Conservation (phyloP, 2,113 vertebrate species). For the Protobothrops mucrosquamatus region DNA sequence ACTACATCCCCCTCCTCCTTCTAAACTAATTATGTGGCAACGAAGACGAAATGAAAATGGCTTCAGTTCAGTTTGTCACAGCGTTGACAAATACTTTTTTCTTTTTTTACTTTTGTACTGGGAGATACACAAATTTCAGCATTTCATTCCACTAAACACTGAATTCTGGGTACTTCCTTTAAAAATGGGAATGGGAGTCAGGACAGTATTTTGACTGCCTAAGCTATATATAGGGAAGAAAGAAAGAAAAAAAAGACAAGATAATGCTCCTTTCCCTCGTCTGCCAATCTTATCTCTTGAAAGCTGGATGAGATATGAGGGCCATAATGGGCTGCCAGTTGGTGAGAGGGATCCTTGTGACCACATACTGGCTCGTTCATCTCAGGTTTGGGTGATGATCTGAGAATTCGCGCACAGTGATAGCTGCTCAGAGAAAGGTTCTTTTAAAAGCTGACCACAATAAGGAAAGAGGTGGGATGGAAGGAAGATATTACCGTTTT, state of each 20-base stretch:
- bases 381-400: not conserved
- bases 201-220: not conserved
- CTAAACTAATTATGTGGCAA: too few relatives aligned
- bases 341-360: too few relatives aligned
- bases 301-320: not conserved
- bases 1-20: too few relatives aligned
- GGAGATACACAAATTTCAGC: not conserved
- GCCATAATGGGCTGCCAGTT: not conserved
- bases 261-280: not conserved
- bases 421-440: fast-evolving
- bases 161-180: not conserved
- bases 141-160: not conserved
- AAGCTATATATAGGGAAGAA: not conserved
- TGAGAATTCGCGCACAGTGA: not conserved
- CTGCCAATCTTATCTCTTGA: not conserved
- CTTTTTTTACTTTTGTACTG: not conserved
- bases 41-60: too few relatives aligned
- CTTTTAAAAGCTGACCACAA: not conserved
- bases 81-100: too few relatives aligned
- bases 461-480: not conserved
- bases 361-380: not conserved
- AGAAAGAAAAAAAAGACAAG: too few relatives aligned
- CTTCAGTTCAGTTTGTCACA: too few relatives aligned
- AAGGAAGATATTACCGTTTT: conserved; percentile 32
- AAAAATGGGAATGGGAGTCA: not conserved